phyloP scores from a whole-genome alignment of 1,140 invertebrate genomes.

The Anoplolepis gracilipes region DNA sequence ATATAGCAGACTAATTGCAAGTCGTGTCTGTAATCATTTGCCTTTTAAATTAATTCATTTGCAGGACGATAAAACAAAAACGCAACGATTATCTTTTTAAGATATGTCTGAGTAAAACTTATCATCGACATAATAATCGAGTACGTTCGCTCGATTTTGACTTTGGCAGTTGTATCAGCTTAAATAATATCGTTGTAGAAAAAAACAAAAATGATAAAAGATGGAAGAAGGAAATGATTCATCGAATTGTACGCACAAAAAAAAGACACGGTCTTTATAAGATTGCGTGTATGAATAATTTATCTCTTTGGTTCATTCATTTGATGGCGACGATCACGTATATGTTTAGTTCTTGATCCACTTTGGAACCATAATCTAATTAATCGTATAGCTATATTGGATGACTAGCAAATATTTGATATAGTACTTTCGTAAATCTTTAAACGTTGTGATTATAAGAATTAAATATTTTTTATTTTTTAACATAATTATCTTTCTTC shows the following conservation, averaged over 20 bases:
- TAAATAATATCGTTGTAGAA: conserved; percentile 12
- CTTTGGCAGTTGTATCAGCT: not conserved
- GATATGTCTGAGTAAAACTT: conserved; percentile 2
- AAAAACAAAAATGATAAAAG: conserved; percentile 52
- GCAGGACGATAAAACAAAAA: not conserved
- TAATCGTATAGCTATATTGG: not conserved
- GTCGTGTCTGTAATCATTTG: no score
- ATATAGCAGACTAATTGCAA: not conserved
- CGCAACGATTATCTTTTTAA: conserved; percentile 22
- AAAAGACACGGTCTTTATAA: conserved; percentile 40
- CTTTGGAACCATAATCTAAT: conserved; percentile 32
- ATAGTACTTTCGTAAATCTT: not conserved
- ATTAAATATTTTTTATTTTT: not conserved
- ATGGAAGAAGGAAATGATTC: conserved; percentile 59
- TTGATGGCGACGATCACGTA: not conserved
- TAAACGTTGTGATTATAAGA: not conserved
- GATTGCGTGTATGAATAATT: conserved; percentile 14
- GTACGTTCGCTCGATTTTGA: conserved; percentile 22
- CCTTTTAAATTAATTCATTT: conserved; percentile 33
- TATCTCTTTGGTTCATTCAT: not conserved
- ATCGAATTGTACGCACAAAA: conserved; percentile 44
- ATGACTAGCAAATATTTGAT: conserved; percentile 17
- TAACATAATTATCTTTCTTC: not conserved
- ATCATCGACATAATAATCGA: not conserved
- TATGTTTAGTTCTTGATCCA: not conserved